A percentile compares a stretch with the other conserved stretches of the same genome.
Evolutionary conservation across 2,113 vertebrate species (phyloP).

Genomic region (Malurus melanocephalus): DNA sequence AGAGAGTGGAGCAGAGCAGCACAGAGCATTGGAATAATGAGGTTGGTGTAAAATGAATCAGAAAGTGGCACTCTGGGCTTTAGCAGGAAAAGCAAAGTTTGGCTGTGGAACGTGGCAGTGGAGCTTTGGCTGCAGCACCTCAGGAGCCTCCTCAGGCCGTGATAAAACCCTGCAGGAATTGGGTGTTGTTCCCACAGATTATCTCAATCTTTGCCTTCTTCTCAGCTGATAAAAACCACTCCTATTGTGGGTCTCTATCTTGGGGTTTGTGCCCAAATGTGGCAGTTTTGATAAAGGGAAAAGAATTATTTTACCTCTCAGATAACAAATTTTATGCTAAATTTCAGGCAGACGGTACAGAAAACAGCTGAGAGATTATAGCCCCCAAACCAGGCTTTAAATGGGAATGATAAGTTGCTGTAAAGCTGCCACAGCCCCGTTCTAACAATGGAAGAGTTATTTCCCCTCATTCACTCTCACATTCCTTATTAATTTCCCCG

Average conservation of each 20-base stretch:
- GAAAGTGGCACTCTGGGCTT: background rate
- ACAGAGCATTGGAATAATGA: background rate
- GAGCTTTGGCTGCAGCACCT: background rate
- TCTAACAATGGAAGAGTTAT: slow-evolving; percentile 37
- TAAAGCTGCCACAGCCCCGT: slow-evolving; percentile 18
- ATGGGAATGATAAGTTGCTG: slow-evolving; percentile 21
- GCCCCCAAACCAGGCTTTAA: slow-evolving; percentile 43
- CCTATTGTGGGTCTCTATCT: background rate
- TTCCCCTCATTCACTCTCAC: background rate
- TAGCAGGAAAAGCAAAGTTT: background rate
- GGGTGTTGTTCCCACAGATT: fast-evolving
- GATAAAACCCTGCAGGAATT: background rate
- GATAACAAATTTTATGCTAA: slow-evolving; percentile 49
- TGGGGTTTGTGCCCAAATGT: background rate
- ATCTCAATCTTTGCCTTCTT: background rate
- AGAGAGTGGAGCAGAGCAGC: background rate
- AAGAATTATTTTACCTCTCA: slow-evolving; percentile 32
- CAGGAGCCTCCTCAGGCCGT: background rate
- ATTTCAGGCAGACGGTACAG: slow-evolving; percentile 44
- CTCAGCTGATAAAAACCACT: background rate
- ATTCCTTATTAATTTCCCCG: background rate
- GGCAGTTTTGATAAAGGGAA: background rate
- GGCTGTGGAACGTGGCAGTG: background rate
- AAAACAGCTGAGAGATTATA: slow-evolving; percentile 38
- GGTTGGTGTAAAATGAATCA: background rate